Evolutionary conservation across 2,113 vertebrate genomes (phyloP), one percentile per base, ranked within the genome.

Genomic region (Labeo catla): DNA sequence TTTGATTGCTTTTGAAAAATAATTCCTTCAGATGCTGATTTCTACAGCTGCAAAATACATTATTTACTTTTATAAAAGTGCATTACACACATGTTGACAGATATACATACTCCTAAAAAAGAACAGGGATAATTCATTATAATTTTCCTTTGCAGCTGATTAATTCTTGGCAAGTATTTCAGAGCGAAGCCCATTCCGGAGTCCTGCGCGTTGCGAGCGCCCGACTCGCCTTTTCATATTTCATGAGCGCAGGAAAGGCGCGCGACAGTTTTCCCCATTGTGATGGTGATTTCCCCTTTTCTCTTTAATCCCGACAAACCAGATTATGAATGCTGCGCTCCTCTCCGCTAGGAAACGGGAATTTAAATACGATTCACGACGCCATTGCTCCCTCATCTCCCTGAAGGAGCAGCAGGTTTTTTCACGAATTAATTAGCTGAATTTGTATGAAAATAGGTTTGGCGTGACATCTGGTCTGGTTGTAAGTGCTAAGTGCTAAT

Each of bases 381-480:
- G 84, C 86, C 28, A 4, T 49, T 66, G 13, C 43, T 68, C 52
- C 34, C 66, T 63, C 81, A 43, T 43, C 77, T 59, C 66, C 79
- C 87, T 84, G 52, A 87, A 84, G 78, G 84, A 90, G 80, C 15
- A 79, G 84, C 84, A 84, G 84, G 87, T 85, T 88, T 90, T 92
- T 86, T 87, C 77, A 65, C 12, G 88, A 90, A 90, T 91, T 91
- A 92, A 92, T 92, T 92, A 90, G 91, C 81, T 49, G 86, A 86
- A 92, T 92, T 90, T 92, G 91, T 92, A 91, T 92, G 89, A 92
- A 92, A 92, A 92, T 92, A 92, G 91, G 88, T 90, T 88, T 83
- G 87, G 86, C 84, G 83, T 88, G 91, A 91, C 91, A 92, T 92
- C 90, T 92, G 91, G 86, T 91, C 89, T 89, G 89, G 88, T 86